Base-by-base conservation (phyloP, 2,113 vertebrate species). In the Gambusia affinis region DNA sequence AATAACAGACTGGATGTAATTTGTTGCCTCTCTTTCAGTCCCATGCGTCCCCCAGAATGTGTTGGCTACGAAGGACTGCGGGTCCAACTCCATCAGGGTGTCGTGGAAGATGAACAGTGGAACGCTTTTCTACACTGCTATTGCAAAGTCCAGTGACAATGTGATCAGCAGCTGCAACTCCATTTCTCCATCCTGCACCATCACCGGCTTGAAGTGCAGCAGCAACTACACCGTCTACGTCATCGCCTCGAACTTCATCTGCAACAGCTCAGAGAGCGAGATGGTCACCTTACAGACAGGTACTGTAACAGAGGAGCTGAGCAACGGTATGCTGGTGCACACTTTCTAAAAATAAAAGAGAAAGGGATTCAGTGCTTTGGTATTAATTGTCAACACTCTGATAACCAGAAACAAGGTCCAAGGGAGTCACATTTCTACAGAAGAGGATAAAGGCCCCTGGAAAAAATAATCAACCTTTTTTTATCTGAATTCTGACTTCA, bases 251-350 rank as follows among this genome's bases (percentile, higher is more conserved):
- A 95, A 94, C 88, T 72, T 85, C 17, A 11, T 70, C 35, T 96
- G 95, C 89, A 94, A 95, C 88, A 95, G 95, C 81, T 81, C 93
- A 1, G 24, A 77, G n/a, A 95, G 95, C 17, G 33, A 81, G 6
- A 61, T 0, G 7, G 15, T 95, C 69, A 69, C 67, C 69, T 71
- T 91, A n/a, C 81, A 92, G 29, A 93, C 95, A 89, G 95, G 95
- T 95, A 92, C 4, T 12, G 39, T 70, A 31, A 70, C 14, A 1
- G 35, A 37, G 10, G 10, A 12, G 35, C 35, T 11, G 10, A 11
- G 35, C 35, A 37, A 12, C 35, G 12, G 31, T 33, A 33, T 3
- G 30, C 30, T 3, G 3, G 30, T 30, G 30, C 31, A 33, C 31
- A 33, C 2, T 37, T 37, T 37, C 35, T 11, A 11, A 37, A 37